Conservation (phyloP, 2,888 invertebrate genomes). For the Apotomis turbidana region DNA sequence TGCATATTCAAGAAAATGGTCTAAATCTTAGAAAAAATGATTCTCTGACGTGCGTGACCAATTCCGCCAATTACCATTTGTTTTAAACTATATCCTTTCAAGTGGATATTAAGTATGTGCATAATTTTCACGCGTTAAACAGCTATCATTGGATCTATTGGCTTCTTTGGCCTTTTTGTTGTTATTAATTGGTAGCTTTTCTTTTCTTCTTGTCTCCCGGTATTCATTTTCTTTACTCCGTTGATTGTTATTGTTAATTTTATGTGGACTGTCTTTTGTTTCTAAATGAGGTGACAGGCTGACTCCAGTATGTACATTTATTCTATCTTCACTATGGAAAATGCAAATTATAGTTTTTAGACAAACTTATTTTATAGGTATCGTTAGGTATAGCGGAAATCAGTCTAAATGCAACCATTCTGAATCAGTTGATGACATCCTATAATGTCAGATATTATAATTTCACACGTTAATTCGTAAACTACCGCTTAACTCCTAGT, state of each 20-base stretch:
- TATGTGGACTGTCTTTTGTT: constrained; percentile 20
- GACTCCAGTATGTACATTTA: constrained; percentile 2
- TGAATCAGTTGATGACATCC: too few relatives aligned
- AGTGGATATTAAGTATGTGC: constrained; percentile 59
- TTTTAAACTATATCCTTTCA: constrained; percentile 61
- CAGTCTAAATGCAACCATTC: too few relatives aligned
- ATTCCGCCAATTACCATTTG: constrained; percentile 69
- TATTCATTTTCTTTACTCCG: constrained; percentile 24
- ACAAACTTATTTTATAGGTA: not conserved
- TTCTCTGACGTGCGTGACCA: constrained; percentile 57
- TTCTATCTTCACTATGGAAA: not conserved
- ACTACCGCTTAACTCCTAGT: constrained; percentile 18
- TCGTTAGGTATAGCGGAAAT: too few relatives aligned
- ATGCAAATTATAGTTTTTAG: constrained; percentile 4
- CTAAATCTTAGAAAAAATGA: constrained; percentile 29
- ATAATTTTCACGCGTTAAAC: constrained; percentile 64
- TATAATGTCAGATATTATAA: not conserved
- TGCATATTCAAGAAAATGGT: constrained; percentile 38
- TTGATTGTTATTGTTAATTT: constrained; percentile 22
- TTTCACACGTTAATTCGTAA: constrained; percentile 10
- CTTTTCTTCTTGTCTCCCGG: constrained; percentile 27
- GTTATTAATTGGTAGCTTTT: constrained; percentile 45
- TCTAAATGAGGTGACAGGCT: constrained; percentile 25
- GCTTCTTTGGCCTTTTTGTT: constrained; percentile 40
- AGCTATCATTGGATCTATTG: constrained; percentile 43